Base-by-base conservation (phyloP, 1,140 invertebrate species). In the Scaptomyza montana region DNA sequence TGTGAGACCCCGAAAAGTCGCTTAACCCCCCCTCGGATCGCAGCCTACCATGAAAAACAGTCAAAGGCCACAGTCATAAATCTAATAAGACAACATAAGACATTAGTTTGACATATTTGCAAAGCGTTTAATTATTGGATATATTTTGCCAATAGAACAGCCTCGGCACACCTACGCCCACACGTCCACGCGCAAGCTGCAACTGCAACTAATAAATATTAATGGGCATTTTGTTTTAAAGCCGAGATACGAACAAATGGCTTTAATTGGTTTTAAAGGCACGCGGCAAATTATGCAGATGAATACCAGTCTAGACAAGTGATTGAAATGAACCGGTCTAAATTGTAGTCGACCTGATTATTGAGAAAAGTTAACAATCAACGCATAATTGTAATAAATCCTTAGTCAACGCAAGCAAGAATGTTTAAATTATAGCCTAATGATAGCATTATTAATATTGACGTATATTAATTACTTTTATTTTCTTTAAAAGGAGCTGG, bases 401-500 rank as follows among this genome's bases (percentile, higher is more conserved):
- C 54, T 56, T 28, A 36, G 6, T 46, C 13, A 7, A 46, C 39
- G 12, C 39, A 41, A 41, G 8, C 8, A 3, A 36, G 30, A 30
- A 30, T 30, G 5, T 30, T 30, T 5, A 30, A 30, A 7, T 7
- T 7, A 6, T 30, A 30, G 0, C 28, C 4, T 30, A 5, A 30
- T 5, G 28, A 30, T 5, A 7, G 30, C 5, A 6, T 30, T 0
- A 30, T 10, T 39, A 41, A 41, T n/a, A n/a, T 41, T 12, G 2
- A 41, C 10, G 36, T 41, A 43, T 43, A n/a, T 5, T 51, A 13
- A 16, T 30, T 51, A 16, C 0, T 13, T 13, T 8, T 6, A 7
- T 43, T 2, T 36, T 51, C 43, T 33, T 74, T 91, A 92, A 77
- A 86, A 96, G 96, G 95, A 90, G 95, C 96, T 76, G 97, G 97